These are phyloP conservation scores for Watsonalla cultraria DNA, from an alignment of 2,888 invertebrate genomes.

Conservation along the genomic window DNA sequence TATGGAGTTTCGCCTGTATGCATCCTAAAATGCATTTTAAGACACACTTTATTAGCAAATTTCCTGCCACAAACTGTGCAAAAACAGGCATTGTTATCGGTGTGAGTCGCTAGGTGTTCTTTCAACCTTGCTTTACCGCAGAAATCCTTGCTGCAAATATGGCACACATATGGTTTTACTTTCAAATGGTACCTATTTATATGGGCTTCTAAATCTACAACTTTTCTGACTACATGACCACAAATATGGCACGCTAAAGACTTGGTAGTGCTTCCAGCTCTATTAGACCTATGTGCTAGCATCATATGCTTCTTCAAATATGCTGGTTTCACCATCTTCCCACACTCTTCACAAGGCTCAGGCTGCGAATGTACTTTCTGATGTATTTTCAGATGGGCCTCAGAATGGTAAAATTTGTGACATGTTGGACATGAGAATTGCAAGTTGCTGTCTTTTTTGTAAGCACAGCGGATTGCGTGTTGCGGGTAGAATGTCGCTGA, in stretches of 20 bases:
- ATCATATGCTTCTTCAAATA: slow-evolving; percentile 37
- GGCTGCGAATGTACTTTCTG: slow-evolving; percentile 26
- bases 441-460: slow-evolving; percentile 16
- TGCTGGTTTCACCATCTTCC: slow-evolving; percentile 24
- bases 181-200: slow-evolving; percentile 38
- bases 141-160: slow-evolving; percentile 34
- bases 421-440: slow-evolving; percentile 35
- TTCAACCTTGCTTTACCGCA: slow-evolving; percentile 32
- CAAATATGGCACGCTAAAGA: slow-evolving; percentile 22
- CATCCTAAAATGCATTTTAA: slow-evolving; percentile 40
- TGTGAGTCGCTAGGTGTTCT: slow-evolving; percentile 32
- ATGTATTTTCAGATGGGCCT: slow-evolving; percentile 29
- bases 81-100: slow-evolving; percentile 22
- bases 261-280: not conserved
- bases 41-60: slow-evolving; percentile 38
- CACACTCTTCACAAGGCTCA: slow-evolving; percentile 31
- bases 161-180: slow-evolving; percentile 32
- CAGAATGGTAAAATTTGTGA: slow-evolving; percentile 27
- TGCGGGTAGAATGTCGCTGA: slow-evolving; percentile 33
- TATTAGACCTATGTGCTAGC: slow-evolving; percentile 16
- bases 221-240: slow-evolving; percentile 27
- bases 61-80: slow-evolving; percentile 35
- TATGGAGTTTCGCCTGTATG: slow-evolving; percentile 45
- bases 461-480: slow-evolving; percentile 32
- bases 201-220: slow-evolving; percentile 32